Conservation (phyloP, 37 sponge, comb jelly and placozoan species). For the Lycopodina hypogea region DNA sequence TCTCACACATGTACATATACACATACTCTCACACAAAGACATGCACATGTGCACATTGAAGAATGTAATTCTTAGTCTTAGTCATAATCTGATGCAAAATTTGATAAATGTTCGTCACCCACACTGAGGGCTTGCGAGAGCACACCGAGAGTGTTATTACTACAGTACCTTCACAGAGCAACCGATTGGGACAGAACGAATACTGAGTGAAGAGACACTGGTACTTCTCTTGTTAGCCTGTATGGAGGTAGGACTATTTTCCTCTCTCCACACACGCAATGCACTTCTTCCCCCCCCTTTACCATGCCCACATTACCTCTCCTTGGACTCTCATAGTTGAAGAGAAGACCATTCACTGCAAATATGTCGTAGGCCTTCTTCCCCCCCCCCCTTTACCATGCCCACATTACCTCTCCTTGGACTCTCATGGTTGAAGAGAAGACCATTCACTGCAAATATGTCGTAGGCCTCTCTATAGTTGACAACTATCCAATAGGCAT, state of each 20-base stretch:
- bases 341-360: constrained; percentile 85
- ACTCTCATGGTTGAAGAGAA: constrained; percentile 92
- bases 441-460: constrained; percentile 82
- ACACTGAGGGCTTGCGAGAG: too few species aligned
- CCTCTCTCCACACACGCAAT: too few species aligned
- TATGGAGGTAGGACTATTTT: too few species aligned
- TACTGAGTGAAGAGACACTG: too few species aligned
- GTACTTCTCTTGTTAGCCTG: too few species aligned
- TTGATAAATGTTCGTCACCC: too few species aligned
- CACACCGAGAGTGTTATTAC: too few species aligned
- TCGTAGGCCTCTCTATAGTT: constrained; percentile 93
- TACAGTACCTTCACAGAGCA: too few species aligned
- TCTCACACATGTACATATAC: too few species aligned
- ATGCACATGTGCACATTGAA: background rate
- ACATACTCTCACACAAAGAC: too few species aligned
- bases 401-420: constrained; percentile 78
- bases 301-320: background rate
- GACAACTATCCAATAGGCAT: constrained; percentile 88
- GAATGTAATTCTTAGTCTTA: background rate
- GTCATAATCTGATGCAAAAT: too few species aligned
- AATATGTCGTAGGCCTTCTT: constrained; percentile 33
- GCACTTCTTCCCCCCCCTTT: background rate
- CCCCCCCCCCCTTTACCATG: background rate
- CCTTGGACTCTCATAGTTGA: constrained; percentile 65
- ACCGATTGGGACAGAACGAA: too few species aligned